phyloP scores from a whole-genome alignment of 2,113 vertebrate species.

The Poeciliopsis turrubarensis region DNA sequence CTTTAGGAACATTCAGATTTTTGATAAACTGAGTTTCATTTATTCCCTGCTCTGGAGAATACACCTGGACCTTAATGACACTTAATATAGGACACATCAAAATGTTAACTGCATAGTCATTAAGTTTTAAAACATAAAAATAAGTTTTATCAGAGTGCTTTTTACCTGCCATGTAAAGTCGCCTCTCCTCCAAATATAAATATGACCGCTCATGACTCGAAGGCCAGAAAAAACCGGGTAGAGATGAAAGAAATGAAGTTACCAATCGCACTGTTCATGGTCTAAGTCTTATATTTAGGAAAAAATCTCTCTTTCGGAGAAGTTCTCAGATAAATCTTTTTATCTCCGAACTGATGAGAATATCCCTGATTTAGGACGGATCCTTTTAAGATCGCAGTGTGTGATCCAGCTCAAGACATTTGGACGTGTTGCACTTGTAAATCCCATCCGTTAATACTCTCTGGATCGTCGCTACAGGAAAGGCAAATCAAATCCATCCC shows the following conservation, averaged over 20 bases:
- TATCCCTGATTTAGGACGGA: slow-evolving; percentile 50
- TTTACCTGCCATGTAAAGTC: background rate
- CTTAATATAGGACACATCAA: background rate
- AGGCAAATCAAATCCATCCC: slow-evolving; percentile 52
- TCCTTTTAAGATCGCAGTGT: slow-evolving; percentile 57
- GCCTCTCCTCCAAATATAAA: background rate
- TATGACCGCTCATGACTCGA: background rate
- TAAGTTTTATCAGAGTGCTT: background rate
- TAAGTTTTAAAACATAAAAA: background rate
- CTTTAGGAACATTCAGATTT: too few species aligned
- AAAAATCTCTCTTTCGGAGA: slow-evolving; percentile 28
- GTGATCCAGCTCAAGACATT: slow-evolving; percentile 57
- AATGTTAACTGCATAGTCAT: background rate
- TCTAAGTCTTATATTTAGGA: background rate
- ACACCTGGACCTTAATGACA: background rate
- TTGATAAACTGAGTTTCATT: too few species aligned
- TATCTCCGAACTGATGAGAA: slow-evolving; percentile 50
- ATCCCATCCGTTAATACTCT: slow-evolving; percentile 54
- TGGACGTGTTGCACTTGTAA: slow-evolving; percentile 53
- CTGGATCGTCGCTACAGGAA: slow-evolving; percentile 37
- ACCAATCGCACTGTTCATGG: background rate
- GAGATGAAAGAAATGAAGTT: background rate
- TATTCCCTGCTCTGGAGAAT: background rate
- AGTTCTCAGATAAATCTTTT: slow-evolving; percentile 54
- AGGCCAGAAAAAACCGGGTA: background rate